These are phyloP conservation scores for Cheilosia soror DNA, from an alignment of 2,888 invertebrate genomes.

Conservation along the genomic window DNA sequence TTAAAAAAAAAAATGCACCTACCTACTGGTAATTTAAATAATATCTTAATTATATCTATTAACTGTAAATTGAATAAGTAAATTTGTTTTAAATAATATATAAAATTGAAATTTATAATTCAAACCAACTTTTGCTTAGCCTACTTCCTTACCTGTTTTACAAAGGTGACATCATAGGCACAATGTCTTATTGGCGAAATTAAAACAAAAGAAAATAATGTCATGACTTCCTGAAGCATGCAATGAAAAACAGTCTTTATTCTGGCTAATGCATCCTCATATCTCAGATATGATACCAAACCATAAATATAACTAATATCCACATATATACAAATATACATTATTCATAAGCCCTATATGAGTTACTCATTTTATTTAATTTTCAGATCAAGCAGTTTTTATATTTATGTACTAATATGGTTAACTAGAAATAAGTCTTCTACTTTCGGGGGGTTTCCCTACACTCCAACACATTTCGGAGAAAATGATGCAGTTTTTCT, in stretches of 20 bases:
- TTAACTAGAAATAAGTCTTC: slow-evolving; percentile 9
- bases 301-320: slow-evolving; percentile 27
- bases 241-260: slow-evolving; percentile 47
- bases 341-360: slow-evolving; percentile 16
- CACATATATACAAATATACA: slow-evolving; percentile 61
- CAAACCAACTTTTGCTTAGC: slow-evolving; percentile 20
- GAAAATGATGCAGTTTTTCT: slow-evolving; percentile 17
- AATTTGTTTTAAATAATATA: background rate
- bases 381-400: slow-evolving; percentile 43
- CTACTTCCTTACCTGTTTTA: slow-evolving; percentile 48
- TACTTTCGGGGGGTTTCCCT: slow-evolving; percentile 1
- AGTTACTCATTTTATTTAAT: slow-evolving; percentile 6
- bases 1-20: slow-evolving; percentile 16
- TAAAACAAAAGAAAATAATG: slow-evolving; percentile 9
- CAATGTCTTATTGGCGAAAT: slow-evolving; percentile 36
- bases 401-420: slow-evolving; percentile 8
- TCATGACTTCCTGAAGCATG: slow-evolving; percentile 58
- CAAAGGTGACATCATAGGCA: slow-evolving; percentile 23
- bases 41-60: background rate
- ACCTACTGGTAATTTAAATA: background rate
- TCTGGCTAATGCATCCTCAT: slow-evolving; percentile 34
- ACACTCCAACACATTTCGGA: slow-evolving; percentile 38
- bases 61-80: background rate
- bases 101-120: background rate
- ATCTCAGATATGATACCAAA: slow-evolving; percentile 1